These are phyloP conservation scores for Scatophagus argus DNA, from an alignment of 2,113 vertebrate species.

Conservation along the genomic window DNA sequence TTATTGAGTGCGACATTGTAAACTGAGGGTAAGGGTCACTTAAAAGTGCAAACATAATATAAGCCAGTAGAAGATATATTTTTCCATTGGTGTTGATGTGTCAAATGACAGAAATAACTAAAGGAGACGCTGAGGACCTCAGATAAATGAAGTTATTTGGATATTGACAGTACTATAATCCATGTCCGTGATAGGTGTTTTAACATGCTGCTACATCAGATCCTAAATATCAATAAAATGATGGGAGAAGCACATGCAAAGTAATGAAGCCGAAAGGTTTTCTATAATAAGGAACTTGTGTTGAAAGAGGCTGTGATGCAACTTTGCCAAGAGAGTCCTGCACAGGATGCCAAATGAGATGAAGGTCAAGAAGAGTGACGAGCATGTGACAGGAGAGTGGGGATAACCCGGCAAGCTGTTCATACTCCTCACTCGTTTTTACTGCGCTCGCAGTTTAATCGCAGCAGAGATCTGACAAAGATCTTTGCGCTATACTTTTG, in stretches of 20 bases:
- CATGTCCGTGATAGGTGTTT: neutral
- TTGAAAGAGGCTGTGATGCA: neutral
- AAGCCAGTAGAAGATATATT: slow-evolving; percentile 10
- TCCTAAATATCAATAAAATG: neutral
- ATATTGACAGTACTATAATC: neutral
- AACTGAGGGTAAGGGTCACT: neutral
- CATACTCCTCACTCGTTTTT: neutral
- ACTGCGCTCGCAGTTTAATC: neutral
- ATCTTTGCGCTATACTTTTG: neutral
- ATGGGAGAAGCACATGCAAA: neutral
- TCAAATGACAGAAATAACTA: slow-evolving; percentile 7
- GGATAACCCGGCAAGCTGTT: neutral
- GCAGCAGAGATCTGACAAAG: neutral
- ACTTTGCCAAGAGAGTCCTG: slow-evolving; percentile 6
- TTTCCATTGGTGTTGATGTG: neutral
- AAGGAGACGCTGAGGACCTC: neutral
- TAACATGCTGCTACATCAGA: neutral
- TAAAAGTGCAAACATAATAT: slow-evolving; percentile 4
- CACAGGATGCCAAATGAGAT: slow-evolving; percentile 37
- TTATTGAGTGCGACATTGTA: neutral
- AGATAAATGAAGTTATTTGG: neutral
- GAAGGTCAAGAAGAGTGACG: slow-evolving; percentile 55
- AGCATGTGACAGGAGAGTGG: slow-evolving; percentile 53
- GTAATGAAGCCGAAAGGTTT: neutral
- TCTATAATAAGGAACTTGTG: neutral